These are phyloP conservation scores for Allacma fusca DNA, from an alignment of 2,888 invertebrate species.

Conservation along the genomic window DNA sequence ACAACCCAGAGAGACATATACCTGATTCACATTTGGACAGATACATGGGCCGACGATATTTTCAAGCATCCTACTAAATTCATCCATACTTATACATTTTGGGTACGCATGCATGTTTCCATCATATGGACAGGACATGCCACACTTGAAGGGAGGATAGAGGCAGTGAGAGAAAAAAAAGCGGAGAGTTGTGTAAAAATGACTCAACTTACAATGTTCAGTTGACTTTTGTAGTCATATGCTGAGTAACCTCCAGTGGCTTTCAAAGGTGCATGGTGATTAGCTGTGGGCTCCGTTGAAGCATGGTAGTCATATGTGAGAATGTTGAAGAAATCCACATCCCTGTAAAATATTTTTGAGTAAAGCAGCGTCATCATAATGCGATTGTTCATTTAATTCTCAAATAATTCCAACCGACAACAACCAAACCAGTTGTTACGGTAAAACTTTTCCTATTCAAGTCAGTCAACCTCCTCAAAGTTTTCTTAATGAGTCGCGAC, in stretches of 20 bases:
- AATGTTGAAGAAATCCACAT: conserved; percentile 91
- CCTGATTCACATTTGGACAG: too few relatives aligned
- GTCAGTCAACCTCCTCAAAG: not conserved
- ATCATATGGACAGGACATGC: too few relatives aligned
- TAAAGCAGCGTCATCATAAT: not conserved
- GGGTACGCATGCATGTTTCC: too few relatives aligned
- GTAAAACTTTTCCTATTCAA: not conserved
- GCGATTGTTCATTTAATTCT: conserved; percentile 21
- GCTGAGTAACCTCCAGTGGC: conserved; percentile 80
- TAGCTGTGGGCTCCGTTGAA: conserved; percentile 87
- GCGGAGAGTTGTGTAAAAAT: too few relatives aligned
- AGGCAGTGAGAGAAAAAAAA: not conserved
- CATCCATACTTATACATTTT: too few relatives aligned
- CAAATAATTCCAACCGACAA: not conserved
- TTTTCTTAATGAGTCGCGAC: not conserved
- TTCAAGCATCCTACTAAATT: too few relatives aligned
- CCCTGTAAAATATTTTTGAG: conserved; percentile 66
- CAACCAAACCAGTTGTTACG: not conserved
- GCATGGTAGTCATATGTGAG: conserved; percentile 92
- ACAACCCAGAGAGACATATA: too few relatives aligned
- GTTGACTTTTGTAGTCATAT: conserved; percentile 85
- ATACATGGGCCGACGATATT: too few relatives aligned
- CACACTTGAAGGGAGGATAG: too few relatives aligned
- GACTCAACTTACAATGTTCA: conserved; percentile 80
- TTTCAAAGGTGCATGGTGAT: conserved; percentile 88